Conservation (phyloP, 2,113 vertebrate species). For the Pogonocichla stellata region DNA sequence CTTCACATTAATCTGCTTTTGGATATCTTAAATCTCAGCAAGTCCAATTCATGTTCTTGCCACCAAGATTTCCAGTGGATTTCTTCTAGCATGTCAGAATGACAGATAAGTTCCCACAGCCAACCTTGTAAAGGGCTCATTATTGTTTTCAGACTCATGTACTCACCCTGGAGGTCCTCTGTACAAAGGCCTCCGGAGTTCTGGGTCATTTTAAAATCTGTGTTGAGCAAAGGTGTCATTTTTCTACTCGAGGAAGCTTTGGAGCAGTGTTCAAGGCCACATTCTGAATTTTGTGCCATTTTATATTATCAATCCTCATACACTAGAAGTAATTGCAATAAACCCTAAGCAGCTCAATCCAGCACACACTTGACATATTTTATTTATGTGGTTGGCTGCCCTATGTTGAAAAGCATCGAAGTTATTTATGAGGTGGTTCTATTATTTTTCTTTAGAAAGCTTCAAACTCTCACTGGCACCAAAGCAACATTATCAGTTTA, state of each 20-base stretch:
- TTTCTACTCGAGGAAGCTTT: neutral
- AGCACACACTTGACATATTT: neutral
- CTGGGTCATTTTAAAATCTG: slow-evolving; percentile 19
- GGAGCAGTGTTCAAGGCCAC: neutral
- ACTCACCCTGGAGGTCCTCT: slow-evolving; percentile 10
- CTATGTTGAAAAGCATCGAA: neutral
- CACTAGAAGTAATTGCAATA: neutral
- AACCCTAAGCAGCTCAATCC: neutral
- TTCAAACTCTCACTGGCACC: neutral
- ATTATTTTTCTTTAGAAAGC: neutral
- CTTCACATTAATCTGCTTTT: slow-evolving; percentile 69
- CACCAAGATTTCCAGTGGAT: slow-evolving; percentile 74
- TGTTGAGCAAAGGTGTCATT: slow-evolving; percentile 5
- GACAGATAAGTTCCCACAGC: slow-evolving; percentile 68
- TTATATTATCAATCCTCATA: neutral
- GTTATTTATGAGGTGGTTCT: neutral
- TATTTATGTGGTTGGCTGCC: neutral
- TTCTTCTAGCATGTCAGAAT: slow-evolving; percentile 70
- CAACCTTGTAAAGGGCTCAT: slow-evolving; percentile 53
- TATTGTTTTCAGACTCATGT: slow-evolving; percentile 59
- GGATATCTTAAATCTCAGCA: slow-evolving; percentile 73
- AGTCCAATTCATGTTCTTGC: slow-evolving; percentile 73
- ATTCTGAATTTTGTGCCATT: neutral
- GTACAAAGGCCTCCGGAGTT: neutral
- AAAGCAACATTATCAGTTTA: neutral